Evolutionary conservation across 2,113 vertebrate species (phyloP).

Genomic region (Oostethus manadensis): DNA sequence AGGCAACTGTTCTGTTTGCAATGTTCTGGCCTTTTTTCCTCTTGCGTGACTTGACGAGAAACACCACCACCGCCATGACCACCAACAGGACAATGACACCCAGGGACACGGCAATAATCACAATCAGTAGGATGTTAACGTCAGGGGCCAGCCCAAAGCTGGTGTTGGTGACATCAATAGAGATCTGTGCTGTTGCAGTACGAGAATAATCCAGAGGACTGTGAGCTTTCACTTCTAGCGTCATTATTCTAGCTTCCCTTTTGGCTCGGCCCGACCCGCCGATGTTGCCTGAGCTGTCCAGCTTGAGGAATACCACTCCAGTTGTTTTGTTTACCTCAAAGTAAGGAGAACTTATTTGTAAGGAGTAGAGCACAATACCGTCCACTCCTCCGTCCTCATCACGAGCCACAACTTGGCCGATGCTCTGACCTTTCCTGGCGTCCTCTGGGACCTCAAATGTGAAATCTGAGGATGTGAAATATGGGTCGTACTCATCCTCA

Average conservation of each 20-base stretch:
- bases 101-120: slow-evolving; percentile 85
- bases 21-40: slow-evolving; percentile 73
- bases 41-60: slow-evolving; percentile 80
- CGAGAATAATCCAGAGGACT: slow-evolving; percentile 86
- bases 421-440: slow-evolving; percentile 82
- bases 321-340: slow-evolving; percentile 94
- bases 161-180: slow-evolving; percentile 87
- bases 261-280: slow-evolving; percentile 67
- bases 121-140: slow-evolving; percentile 84
- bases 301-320: slow-evolving; percentile 81
- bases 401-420: slow-evolving; percentile 84
- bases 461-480: slow-evolving; percentile 81
- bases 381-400: slow-evolving; percentile 92
- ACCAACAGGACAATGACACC: slow-evolving; percentile 85
- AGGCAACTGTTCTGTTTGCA: slow-evolving; percentile 54
- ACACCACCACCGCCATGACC: slow-evolving; percentile 79
- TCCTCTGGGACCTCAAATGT: slow-evolving; percentile 89
- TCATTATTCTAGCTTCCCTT: slow-evolving; percentile 82
- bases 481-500: slow-evolving; percentile 92
- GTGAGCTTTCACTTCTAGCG: slow-evolving; percentile 84
- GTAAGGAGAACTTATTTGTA: slow-evolving; percentile 79
- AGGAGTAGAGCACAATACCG: slow-evolving; percentile 86
- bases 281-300: slow-evolving; percentile 80
- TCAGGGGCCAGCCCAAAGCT: slow-evolving; percentile 84
- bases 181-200: slow-evolving; percentile 74